Evolutionary conservation across 2,888 invertebrate genomes (phyloP).

Genomic region (Drosophila macrospina): DNA sequence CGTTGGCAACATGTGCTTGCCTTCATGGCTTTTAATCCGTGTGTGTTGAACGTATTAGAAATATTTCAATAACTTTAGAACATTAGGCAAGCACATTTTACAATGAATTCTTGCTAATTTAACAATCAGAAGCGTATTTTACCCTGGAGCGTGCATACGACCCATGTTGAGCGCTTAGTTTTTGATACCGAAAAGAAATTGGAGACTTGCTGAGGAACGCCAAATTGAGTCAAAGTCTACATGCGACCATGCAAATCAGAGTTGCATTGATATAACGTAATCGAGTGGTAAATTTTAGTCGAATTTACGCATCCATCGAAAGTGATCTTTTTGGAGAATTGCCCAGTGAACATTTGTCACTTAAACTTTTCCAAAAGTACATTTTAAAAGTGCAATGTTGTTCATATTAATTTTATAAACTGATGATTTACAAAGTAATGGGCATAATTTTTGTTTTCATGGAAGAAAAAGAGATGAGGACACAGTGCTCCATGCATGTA

Average conservation of each 20-base stretch:
- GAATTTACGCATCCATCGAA: no score
- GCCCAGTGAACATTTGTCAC: no score
- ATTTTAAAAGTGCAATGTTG: no score
- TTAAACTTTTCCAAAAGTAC: no score
- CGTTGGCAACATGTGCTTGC: constrained; percentile 65
- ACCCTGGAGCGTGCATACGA: constrained; percentile 99
- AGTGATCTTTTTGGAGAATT: no score
- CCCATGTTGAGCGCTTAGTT: constrained; percentile 93
- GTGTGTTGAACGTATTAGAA: not conserved
- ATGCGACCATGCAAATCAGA: constrained; percentile 8
- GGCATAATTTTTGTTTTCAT: no score
- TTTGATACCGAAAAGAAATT: constrained; percentile 85
- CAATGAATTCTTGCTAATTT: constrained; percentile 26
- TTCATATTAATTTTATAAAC: no score
- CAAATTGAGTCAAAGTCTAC: constrained; percentile 44
- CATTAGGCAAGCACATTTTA: constrained; percentile 42
- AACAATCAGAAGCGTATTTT: constrained; percentile 73
- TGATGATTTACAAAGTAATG: no score
- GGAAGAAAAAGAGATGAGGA: no score
- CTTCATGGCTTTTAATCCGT: constrained; percentile 19
- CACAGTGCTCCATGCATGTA: no score
- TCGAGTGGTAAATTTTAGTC: no score
- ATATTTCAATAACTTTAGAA: not conserved
- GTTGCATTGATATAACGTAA: no score
- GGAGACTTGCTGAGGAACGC: constrained; percentile 46